Evolutionary conservation across 2,113 vertebrate species (phyloP).

Genomic region (Pleuronectes platessa): DNA sequence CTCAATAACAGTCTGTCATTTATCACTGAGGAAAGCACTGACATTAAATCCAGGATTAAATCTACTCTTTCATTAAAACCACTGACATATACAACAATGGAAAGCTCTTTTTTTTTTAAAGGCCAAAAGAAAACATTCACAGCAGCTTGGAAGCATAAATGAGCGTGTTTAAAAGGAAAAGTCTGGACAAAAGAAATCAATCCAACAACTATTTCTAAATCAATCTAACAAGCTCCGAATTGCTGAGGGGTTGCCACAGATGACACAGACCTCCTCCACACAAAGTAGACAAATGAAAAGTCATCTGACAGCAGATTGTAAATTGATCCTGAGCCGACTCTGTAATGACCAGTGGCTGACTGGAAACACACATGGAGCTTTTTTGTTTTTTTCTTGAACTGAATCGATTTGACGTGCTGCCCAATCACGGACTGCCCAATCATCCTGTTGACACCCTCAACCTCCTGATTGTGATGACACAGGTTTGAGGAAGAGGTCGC

Average conservation of each 20-base stretch:
- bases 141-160: background rate
- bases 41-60: constrained; percentile 47
- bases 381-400: background rate
- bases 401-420: background rate
- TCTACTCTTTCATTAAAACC: constrained; percentile 57
- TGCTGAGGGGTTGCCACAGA: constrained; percentile 2
- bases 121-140: background rate
- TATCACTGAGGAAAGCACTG: constrained; percentile 35
- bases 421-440: background rate
- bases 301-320: background rate
- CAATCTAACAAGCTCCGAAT: constrained; percentile 11
- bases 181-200: constrained; percentile 25
- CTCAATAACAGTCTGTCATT: constrained; percentile 40
- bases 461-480: constrained; percentile 25
- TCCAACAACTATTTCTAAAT: constrained; percentile 14
- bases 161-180: constrained; percentile 7
- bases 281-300: constrained; percentile 6
- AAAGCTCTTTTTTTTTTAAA: background rate
- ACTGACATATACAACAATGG: constrained; percentile 13
- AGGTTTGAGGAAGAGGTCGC: constrained; percentile 7
- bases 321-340: constrained; percentile 2
- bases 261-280: constrained; percentile 9
- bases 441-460: background rate
- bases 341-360: background rate
- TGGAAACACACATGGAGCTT: background rate